phyloP scores from a whole-genome alignment of 2,888 invertebrate species.

The Tetragonisca angustula region DNA sequence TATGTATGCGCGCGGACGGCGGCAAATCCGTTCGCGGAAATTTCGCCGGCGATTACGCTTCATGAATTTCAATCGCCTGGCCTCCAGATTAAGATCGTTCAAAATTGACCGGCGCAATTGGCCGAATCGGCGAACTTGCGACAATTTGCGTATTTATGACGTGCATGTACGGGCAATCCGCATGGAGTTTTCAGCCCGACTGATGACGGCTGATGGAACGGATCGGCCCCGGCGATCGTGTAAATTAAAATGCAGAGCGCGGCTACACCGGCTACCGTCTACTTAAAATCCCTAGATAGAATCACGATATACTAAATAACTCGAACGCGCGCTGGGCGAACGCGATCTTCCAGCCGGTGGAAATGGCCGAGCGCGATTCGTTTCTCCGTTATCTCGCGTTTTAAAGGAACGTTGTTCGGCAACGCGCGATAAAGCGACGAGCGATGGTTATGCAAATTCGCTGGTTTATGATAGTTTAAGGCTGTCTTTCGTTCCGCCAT shows the following conservation, averaged over 20 bases:
- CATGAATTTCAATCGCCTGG: constrained; percentile 67
- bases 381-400: not conserved
- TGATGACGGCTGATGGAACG: not conserved
- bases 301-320: constrained; percentile 1
- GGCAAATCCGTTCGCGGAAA: constrained; percentile 56
- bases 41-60: constrained; percentile 65
- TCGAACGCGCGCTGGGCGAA: not conserved
- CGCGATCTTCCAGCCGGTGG: not conserved
- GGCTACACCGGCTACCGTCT: not conserved
- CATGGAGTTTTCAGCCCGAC: constrained; percentile 3
- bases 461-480: not conserved
- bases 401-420: not conserved
- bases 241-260: constrained; percentile 38
- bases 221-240: constrained; percentile 25
- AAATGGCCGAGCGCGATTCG: not conserved
- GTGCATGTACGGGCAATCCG: constrained; percentile 34
- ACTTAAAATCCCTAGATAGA: not conserved
- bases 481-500: not conserved
- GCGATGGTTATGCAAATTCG: constrained; percentile 7
- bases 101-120: constrained; percentile 60
- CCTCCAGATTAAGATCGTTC: constrained; percentile 66
- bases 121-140: constrained; percentile 59
- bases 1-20: constrained; percentile 7
- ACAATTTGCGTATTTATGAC: constrained; percentile 68
- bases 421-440: not conserved